Base-by-base conservation (phyloP, 2,888 invertebrate genomes). In the Leucophenga maculata region DNA sequence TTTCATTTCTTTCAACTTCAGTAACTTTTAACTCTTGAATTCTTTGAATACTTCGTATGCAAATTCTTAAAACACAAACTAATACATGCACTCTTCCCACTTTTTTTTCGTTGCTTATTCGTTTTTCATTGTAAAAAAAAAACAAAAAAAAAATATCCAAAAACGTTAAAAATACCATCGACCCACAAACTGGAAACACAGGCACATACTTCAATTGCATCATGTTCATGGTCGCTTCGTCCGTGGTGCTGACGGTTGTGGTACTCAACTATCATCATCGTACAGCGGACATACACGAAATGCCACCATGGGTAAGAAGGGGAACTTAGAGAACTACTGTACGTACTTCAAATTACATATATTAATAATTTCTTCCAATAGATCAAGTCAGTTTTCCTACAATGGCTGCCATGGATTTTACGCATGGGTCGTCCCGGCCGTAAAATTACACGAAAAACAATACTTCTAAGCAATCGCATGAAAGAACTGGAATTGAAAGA, bases 201-300 rank as follows among this genome's bases (percentile, higher is more conserved):
- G 98, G 98, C 88, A 97, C 98, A 83, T 98, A 98, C 92, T 98
- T 98, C 93, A 98, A 98, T 91, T 97, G 97, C 92, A 98, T 98
- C 90, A 98, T 98, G 98, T 96, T 98, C 91, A 98, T 98, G 97
- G 98, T 98, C 90, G 97, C 98, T 72, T 96, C 97, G 75, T 98
- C 98, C 76, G 98, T 98, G 89, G 97, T 98, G 83, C 92, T 97
- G 85, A 98, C 98, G 68, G 97, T 98, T 80, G 94, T 98, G 83
- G 97, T 98, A 81, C 93, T 98, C 79, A 98, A 98, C 91, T 98
- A 97, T 90, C 98, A 98, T 90, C 98, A 98, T 90, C 93, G 98
- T 85, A 96, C 96, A 80, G 96, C 97, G 73, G 97, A 98, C 88
- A 97, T 97, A 87, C 97, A 98, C 90, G 95, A 94, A 89, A 97